These are phyloP conservation scores for Tyrannus savana DNA, from an alignment of 2,113 vertebrate species.

Conservation along the genomic window DNA sequence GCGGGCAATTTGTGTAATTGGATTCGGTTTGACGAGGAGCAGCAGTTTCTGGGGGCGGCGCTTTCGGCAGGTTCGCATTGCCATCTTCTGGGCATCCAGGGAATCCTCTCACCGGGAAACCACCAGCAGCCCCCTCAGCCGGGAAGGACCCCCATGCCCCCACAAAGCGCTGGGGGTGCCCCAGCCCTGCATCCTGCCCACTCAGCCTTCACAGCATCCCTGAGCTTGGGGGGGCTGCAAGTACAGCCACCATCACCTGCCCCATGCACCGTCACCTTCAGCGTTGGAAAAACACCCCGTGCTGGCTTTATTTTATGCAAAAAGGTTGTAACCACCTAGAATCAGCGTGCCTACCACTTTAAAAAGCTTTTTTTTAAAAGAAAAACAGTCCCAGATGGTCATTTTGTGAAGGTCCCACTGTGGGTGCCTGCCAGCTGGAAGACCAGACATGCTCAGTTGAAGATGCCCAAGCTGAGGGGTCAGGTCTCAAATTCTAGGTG, in stretches of 20 bases:
- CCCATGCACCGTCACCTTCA: neutral
- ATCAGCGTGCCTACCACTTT: neutral
- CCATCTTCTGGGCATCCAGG: conserved; percentile 57
- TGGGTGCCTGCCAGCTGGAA: no score
- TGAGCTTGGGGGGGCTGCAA: rapidly evolving
- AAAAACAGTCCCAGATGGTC: neutral
- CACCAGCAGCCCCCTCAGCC: neutral
- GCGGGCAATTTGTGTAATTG: neutral
- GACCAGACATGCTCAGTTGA: no score
- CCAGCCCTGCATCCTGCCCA: neutral
- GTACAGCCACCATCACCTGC: neutral
- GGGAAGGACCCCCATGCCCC: rapidly evolving
- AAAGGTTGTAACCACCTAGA: neutral
- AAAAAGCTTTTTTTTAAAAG: neutral
- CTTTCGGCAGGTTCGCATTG: neutral
- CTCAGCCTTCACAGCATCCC: neutral
- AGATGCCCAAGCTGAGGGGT: no score
- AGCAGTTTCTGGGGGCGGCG: rapidly evolving
- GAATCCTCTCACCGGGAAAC: neutral
- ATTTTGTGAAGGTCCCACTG: no score
- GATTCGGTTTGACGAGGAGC: neutral
- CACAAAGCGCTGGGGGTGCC: rapidly evolving
- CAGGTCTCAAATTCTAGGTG: no score
- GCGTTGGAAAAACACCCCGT: rapidly evolving
- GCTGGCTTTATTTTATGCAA: neutral